Conservation (phyloP, 2,888 invertebrate genomes). For the Epinotia brunnichana region DNA sequence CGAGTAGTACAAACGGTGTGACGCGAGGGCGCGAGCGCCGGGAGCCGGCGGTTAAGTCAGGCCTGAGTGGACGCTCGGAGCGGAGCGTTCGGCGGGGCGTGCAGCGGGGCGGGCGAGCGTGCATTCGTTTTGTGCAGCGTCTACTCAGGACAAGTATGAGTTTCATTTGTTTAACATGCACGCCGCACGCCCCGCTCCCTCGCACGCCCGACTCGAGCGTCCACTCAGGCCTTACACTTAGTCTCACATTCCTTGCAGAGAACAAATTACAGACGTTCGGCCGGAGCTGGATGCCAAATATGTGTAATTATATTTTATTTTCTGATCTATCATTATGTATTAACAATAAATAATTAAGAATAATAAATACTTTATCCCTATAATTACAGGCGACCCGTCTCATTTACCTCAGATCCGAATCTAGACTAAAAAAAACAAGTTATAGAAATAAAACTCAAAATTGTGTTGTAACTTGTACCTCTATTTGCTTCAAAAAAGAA, state of each 20-base stretch:
- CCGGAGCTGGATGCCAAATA: constrained; percentile 79
- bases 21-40: constrained; percentile 46
- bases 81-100: too few relatives aligned
- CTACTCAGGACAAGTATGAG: too few relatives aligned
- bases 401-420: constrained; percentile 1
- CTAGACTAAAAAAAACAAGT: too few relatives aligned
- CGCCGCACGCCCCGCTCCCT: too few relatives aligned
- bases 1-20: constrained; percentile 56
- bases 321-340: constrained; percentile 61
- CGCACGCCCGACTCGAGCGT: too few relatives aligned
- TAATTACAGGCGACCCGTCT: not conserved
- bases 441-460: too few relatives aligned
- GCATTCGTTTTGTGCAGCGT: too few relatives aligned
- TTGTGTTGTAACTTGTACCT: not conserved
- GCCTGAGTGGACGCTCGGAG: too few relatives aligned
- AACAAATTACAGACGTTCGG: constrained; percentile 60
- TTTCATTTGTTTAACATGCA: too few relatives aligned
- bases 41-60: constrained; percentile 46
- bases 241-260: constrained; percentile 69
- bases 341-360: constrained; percentile 70
- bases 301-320: constrained; percentile 69
- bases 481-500: not conserved
- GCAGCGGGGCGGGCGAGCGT: too few relatives aligned
- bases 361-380: constrained; percentile 33
- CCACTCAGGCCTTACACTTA: too few relatives aligned